Percentiles rank a stretch among this genome's conserved stretches.
Evolutionary conservation across 2,113 vertebrate genomes (phyloP).

Genomic region (Chloroceryle aenea): DNA sequence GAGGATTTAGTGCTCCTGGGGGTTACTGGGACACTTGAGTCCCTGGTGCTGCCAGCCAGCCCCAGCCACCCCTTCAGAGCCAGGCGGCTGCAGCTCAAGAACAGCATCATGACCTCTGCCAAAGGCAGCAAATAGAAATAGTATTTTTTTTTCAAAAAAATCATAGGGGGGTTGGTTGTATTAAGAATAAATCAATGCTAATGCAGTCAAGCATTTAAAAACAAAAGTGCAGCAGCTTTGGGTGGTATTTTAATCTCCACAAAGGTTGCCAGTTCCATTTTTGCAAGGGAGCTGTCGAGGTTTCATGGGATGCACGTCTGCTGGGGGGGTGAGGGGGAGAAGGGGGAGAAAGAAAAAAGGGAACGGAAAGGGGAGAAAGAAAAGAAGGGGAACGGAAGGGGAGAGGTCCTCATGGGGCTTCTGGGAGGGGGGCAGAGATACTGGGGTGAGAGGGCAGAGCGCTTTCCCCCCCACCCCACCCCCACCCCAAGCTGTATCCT

Average conservation of each 20-base stretch:
- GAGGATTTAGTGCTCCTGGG: accelerated
- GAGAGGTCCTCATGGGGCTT: accelerated
- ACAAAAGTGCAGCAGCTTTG: background rate
- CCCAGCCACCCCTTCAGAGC: background rate
- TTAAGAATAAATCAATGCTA: conserved; percentile 33
- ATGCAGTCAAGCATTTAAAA: background rate
- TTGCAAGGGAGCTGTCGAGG: background rate
- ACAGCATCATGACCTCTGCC: background rate
- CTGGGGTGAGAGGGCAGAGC: accelerated
- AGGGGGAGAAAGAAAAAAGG: no score
- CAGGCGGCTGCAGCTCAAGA: background rate
- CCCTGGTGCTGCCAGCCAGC: background rate
- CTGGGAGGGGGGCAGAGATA: background rate
- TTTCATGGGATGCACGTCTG: background rate
- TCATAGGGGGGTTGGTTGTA: background rate
- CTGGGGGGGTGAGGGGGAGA: no score
- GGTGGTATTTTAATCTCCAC: background rate
- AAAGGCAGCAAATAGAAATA: background rate
- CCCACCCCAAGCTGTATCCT: accelerated
- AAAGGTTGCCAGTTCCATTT: background rate
- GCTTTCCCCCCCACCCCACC: accelerated
- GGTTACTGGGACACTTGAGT: accelerated
- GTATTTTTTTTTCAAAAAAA: background rate
- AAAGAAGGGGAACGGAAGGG: no score
- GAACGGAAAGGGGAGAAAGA: no score